phyloP scores from a whole-genome alignment of 2,888 invertebrate species.

The Gibbula magus region DNA sequence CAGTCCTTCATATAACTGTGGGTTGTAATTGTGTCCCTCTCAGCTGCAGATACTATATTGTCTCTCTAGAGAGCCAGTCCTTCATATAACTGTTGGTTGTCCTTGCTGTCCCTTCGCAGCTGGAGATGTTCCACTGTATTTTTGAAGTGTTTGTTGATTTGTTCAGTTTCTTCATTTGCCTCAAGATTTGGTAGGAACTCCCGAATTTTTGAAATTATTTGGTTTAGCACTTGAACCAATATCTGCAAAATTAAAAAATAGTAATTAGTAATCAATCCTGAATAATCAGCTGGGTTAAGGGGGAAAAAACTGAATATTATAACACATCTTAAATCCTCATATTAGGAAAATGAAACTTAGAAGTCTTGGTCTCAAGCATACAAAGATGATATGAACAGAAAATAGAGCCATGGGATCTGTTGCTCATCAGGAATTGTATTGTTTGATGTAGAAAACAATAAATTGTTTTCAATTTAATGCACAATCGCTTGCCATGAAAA shows the following conservation, averaged over 20 bases:
- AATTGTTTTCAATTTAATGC: too few species aligned
- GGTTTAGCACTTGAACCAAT: slow-evolving; percentile 81
- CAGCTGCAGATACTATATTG: background rate
- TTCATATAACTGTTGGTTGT: slow-evolving; percentile 65
- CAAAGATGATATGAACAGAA: too few species aligned
- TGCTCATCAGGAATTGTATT: too few species aligned
- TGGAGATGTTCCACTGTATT: slow-evolving; percentile 73
- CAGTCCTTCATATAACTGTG: background rate
- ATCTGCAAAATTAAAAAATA: slow-evolving; percentile 78
- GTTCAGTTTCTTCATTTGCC: slow-evolving; percentile 95
- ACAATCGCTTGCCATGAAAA: too few species aligned
- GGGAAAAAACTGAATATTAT: too few species aligned
- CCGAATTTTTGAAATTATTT: slow-evolving; percentile 91
- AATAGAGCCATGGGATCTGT: too few species aligned
- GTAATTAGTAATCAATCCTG: too few species aligned
- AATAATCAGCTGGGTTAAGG: too few species aligned
- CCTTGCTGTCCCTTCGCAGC: slow-evolving; percentile 57
- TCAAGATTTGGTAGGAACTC: slow-evolving; percentile 96
- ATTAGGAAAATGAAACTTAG: too few species aligned
- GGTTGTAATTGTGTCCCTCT: background rate
- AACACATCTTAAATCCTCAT: too few species aligned
- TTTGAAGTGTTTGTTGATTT: slow-evolving; percentile 95
- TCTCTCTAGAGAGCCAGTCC: slow-evolving; percentile 58
- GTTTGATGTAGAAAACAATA: too few species aligned
- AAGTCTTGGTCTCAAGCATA: too few species aligned